Conservation (phyloP, 37 sponge, comb jelly and placozoan species). For the Bolinopsis microptera region DNA sequence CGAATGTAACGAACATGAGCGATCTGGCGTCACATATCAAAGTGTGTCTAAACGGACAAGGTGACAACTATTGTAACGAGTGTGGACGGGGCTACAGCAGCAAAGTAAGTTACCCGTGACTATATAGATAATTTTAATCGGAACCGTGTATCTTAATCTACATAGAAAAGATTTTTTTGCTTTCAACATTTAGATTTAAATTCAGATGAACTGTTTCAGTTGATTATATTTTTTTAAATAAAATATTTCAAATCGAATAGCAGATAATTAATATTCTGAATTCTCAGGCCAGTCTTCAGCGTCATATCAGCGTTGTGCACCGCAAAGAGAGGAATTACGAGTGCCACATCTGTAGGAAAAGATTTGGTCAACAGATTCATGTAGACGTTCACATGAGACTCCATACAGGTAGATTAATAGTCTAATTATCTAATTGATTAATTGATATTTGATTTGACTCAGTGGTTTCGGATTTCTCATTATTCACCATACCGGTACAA, state of each 20-base stretch:
- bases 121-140: background rate
- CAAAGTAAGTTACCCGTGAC: background rate
- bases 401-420: slow-evolving; percentile 15
- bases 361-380: slow-evolving; percentile 57
- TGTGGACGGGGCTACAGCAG: slow-evolving; percentile 62
- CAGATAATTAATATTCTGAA: too few relatives aligned
- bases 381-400: slow-evolving; percentile 59
- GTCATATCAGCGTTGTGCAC: slow-evolving; percentile 59
- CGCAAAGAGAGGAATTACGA: slow-evolving; percentile 64
- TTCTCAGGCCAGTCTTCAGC: slow-evolving; percentile 49
- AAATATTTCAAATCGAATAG: too few relatives aligned
- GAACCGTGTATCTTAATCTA: background rate
- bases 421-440: background rate
- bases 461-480: too few relatives aligned
- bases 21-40: slow-evolving; percentile 58
- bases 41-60: slow-evolving; percentile 25
- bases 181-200: background rate
- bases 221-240: too few relatives aligned
- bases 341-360: slow-evolving; percentile 54
- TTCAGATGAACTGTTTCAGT: too few relatives aligned
- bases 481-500: background rate
- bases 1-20: background rate
- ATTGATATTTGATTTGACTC: too few relatives aligned
- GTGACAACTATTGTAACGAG: slow-evolving; percentile 52
- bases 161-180: background rate